Conservation (phyloP, 2,113 vertebrate genomes). For the Plecotus auritus region DNA sequence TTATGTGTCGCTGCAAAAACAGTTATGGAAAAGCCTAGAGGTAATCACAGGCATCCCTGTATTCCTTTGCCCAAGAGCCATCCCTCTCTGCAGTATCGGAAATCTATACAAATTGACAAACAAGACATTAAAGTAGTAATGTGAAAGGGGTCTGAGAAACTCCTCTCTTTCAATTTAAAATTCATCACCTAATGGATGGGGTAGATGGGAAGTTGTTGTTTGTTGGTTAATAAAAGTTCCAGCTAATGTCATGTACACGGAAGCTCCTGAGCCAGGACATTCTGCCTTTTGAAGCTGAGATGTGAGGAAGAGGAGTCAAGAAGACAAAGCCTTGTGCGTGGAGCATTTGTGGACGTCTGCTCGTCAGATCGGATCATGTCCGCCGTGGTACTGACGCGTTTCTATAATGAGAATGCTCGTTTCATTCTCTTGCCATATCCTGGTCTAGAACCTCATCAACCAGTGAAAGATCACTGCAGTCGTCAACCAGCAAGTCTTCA, state of each 20-base stretch:
- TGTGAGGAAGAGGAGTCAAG: not conserved
- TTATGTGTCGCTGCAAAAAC: constrained; percentile 52
- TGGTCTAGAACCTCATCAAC: not conserved
- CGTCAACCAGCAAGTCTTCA: not conserved
- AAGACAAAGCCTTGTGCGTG: not conserved
- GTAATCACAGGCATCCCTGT: constrained; percentile 24
- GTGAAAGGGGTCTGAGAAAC: constrained; percentile 32
- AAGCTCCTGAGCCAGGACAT: not conserved
- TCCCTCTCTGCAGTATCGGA: constrained; percentile 52
- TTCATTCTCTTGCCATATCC: not conserved
- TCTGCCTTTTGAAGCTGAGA: not conserved
- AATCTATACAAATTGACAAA: constrained; percentile 62
- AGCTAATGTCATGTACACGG: not conserved
- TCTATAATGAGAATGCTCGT: not conserved
- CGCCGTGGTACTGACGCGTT: not conserved
- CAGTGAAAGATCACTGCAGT: not conserved
- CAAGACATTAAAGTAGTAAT: constrained; percentile 61
- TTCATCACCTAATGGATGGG: not conserved
- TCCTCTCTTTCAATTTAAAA: constrained; percentile 57
- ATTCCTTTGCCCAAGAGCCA: constrained; percentile 58
- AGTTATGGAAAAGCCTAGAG: constrained; percentile 47
- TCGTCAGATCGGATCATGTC: not conserved
- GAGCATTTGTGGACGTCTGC: not conserved
- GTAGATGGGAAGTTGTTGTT: constrained; percentile 11
- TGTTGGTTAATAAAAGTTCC: constrained; percentile 48